Evolutionary conservation across 2,888 invertebrate species (phyloP).

Genomic region (Creontiades dilutus): DNA sequence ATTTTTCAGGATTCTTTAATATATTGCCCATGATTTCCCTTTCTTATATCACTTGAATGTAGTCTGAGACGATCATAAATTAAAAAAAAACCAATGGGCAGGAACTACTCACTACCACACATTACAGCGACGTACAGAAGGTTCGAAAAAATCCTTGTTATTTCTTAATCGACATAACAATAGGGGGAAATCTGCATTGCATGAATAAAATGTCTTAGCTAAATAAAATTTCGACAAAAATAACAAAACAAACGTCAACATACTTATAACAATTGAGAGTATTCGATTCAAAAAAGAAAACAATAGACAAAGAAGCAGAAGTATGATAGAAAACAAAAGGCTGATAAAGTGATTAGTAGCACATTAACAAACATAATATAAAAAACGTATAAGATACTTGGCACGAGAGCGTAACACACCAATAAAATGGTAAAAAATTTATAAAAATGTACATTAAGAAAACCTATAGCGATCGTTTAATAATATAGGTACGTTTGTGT

Average conservation of each 20-base stretch:
- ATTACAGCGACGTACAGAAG: conserved; percentile 43
- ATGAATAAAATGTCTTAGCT: neutral
- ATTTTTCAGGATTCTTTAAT: conserved; percentile 21
- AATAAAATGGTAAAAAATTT: conserved; percentile 54
- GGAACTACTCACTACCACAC: conserved; percentile 64
- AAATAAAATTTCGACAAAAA: conserved; percentile 63
- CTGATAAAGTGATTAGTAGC: conserved; percentile 64
- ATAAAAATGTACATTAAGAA: conserved; percentile 39
- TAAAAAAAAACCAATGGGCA: conserved; percentile 36
- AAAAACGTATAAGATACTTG: conserved; percentile 68
- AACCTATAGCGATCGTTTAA: conserved; percentile 25
- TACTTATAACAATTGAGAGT: conserved; percentile 47
- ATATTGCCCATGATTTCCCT: conserved; percentile 35
- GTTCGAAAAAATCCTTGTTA: conserved; percentile 27
- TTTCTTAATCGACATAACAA: conserved; percentile 17
- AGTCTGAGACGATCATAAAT: neutral
- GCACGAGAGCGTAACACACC: conserved; percentile 67
- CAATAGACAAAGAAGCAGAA: conserved; percentile 45
- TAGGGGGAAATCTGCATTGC: neutral
- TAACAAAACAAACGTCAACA: conserved; percentile 55
- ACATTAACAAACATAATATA: conserved; percentile 58
- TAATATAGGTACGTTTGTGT: conserved; percentile 2
- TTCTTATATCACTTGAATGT: conserved; percentile 31
- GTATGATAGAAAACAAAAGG: conserved; percentile 41
- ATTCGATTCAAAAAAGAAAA: conserved; percentile 39